Conservation (phyloP, 2,888 invertebrate species). For the Platynereis dumerilii region DNA sequence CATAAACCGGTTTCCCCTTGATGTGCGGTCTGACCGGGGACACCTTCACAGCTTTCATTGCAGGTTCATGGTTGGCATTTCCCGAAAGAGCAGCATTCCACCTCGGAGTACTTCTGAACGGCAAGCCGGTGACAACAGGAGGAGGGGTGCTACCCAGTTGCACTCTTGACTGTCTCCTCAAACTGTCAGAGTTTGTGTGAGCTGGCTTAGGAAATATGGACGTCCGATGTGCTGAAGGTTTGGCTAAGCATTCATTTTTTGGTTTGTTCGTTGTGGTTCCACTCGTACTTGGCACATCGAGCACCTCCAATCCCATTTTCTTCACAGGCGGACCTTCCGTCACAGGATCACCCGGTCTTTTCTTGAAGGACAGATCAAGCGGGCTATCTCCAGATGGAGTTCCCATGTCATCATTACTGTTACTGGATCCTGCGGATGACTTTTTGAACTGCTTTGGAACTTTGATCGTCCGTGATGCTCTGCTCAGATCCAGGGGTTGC, state of each 20-base stretch:
- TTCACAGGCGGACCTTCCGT: neutral
- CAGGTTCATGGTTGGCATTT: neutral
- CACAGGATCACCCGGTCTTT: neutral
- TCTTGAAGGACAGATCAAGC: conserved; percentile 16
- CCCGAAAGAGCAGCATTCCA: neutral
- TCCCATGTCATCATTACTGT: neutral
- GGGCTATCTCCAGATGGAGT: conserved; percentile 8
- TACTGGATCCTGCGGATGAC: no score
- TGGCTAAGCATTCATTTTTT: neutral
- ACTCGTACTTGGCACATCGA: neutral
- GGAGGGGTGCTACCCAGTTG: neutral
- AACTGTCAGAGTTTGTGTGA: conserved; percentile 10
- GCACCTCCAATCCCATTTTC: conserved; percentile 11
- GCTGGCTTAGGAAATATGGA: conserved; percentile 7
- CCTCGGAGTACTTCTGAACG: neutral
- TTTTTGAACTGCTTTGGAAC: neutral
- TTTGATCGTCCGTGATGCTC: neutral
- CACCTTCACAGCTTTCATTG: conserved; percentile 18
- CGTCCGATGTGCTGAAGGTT: neutral
- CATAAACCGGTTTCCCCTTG: conserved; percentile 18
- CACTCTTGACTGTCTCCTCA: neutral
- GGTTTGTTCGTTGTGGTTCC: no score
- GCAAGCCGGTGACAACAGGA: neutral
- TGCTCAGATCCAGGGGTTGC: conserved; percentile 2
- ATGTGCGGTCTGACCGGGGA: conserved; percentile 21